These are phyloP conservation scores for Drosophila melanocephala DNA, from an alignment of 2,888 invertebrate species.

Conservation along the genomic window DNA sequence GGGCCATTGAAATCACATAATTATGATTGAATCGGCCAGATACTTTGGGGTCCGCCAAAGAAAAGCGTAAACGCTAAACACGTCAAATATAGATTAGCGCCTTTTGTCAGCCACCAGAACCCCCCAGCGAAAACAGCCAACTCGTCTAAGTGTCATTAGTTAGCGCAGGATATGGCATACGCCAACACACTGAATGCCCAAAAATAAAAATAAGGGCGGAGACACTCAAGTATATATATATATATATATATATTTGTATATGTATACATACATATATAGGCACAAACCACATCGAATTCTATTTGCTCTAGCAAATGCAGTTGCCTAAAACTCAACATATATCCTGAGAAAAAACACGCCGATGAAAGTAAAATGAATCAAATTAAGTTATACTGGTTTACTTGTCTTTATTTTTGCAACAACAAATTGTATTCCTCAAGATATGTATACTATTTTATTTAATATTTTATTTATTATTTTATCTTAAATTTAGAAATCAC, in stretches of 20 bases:
- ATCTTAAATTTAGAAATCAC: not conserved
- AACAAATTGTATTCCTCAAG: not conserved
- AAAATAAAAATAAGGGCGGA: constrained; percentile 27
- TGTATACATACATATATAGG: not conserved
- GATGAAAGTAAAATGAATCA: not conserved
- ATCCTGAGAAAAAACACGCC: not conserved
- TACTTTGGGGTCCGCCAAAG: constrained; percentile 26
- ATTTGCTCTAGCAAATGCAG: not conserved
- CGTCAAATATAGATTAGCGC: constrained; percentile 83
- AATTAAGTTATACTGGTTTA: not conserved
- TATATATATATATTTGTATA: not conserved
- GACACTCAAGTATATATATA: constrained; percentile 6
- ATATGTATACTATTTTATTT: not conserved
- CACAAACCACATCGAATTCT: not conserved
- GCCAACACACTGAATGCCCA: constrained; percentile 14
- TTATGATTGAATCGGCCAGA: constrained; percentile 72
- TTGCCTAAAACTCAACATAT: not conserved
- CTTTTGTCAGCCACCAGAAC: constrained; percentile 55
- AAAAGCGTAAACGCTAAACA: constrained; percentile 75
- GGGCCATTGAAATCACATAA: constrained; percentile 75
- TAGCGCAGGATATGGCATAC: constrained; percentile 48
- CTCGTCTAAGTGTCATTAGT: constrained; percentile 60
- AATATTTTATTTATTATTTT: too few relatives aligned
- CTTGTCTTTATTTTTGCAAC: not conserved
- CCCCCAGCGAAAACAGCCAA: constrained; percentile 11